A percentile compares a stretch with the other conserved stretches of the same genome.
Evolutionary conservation across 1,140 invertebrate genomes (phyloP).

Genomic region (Heliconius hermathena): DNA sequence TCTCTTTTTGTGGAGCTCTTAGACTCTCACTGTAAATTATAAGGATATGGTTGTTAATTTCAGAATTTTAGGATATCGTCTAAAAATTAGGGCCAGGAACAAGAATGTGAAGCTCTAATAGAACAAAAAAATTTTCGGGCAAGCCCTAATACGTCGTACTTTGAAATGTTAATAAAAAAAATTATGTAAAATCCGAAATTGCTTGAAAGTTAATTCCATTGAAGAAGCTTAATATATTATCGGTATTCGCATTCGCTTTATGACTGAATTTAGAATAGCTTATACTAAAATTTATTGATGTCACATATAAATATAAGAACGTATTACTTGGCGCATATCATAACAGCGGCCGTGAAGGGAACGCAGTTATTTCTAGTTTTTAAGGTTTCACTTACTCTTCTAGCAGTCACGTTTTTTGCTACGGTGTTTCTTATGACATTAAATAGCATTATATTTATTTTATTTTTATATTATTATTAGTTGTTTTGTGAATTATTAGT

Average conservation of each 20-base stretch:
- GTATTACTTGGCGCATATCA: not conserved
- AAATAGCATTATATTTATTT: not conserved
- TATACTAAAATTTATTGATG: not conserved
- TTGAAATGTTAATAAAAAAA: too few species aligned
- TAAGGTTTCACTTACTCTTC: slow-evolving; percentile 26
- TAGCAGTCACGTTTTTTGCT: slow-evolving; percentile 18
- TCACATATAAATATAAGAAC: not conserved
- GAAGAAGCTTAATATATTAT: not conserved
- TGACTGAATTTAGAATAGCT: not conserved
- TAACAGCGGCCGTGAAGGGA: not conserved
- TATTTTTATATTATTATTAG: not conserved
- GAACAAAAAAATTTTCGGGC: too few species aligned
- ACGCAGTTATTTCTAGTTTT: slow-evolving; percentile 2
- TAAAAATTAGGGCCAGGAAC: too few species aligned
- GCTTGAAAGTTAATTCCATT: not conserved
- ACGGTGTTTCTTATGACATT: slow-evolving; percentile 6
- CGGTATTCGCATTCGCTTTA: not conserved
- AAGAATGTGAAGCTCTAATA: too few species aligned
- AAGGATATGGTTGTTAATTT: too few species aligned
- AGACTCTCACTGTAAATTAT: too few species aligned
- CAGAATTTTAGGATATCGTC: too few species aligned
- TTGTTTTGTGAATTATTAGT: not conserved
- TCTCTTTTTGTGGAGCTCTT: too few species aligned
- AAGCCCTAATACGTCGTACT: too few species aligned
- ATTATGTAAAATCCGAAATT: not conserved